Conservation (phyloP, 2,797 vertebrate species). For the Microcaecilia unicolor region DNA sequence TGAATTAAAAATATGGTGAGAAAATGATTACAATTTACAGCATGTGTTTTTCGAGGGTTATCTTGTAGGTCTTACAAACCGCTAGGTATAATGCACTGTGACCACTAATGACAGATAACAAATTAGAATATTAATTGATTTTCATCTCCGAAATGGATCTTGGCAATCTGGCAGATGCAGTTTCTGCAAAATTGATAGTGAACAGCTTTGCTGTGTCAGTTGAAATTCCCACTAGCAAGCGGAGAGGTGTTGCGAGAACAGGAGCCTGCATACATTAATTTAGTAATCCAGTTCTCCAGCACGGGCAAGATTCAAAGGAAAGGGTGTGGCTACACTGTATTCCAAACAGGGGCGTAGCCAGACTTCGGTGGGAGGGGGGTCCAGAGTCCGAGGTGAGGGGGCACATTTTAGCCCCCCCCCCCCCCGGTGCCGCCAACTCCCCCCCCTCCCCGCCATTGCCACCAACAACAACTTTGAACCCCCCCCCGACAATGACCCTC, state of each 20-base stretch:
- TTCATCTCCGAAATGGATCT: slow-evolving; percentile 38
- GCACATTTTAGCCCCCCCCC: no score
- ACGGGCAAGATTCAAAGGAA: slow-evolving; percentile 16
- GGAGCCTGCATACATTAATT: slow-evolving; percentile 33
- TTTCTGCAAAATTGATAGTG: slow-evolving; percentile 51
- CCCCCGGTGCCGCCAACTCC: no score
- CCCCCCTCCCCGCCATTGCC: no score
- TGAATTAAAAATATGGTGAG: slow-evolving; percentile 3
- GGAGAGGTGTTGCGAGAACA: slow-evolving; percentile 30
- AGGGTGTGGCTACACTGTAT: no score
- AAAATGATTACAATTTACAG: slow-evolving; percentile 10
- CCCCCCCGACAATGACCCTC: no score
- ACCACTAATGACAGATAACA: slow-evolving; percentile 39
- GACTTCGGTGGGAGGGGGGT: no score
- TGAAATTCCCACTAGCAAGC: slow-evolving; percentile 45
- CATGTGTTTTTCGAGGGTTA: slow-evolving; percentile 21
- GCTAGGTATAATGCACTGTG: slow-evolving; percentile 27
- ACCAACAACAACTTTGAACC: no score
- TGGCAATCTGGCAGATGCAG: slow-evolving; percentile 36
- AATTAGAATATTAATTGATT: slow-evolving; percentile 51
- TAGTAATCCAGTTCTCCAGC: slow-evolving; percentile 29
- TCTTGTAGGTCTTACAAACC: slow-evolving; percentile 21
- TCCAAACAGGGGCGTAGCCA: no score
- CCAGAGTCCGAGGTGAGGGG: no score
- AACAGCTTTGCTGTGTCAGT: slow-evolving; percentile 49